Conservation (phyloP, 1,140 invertebrate genomes). For the Portunus trituberculatus region DNA sequence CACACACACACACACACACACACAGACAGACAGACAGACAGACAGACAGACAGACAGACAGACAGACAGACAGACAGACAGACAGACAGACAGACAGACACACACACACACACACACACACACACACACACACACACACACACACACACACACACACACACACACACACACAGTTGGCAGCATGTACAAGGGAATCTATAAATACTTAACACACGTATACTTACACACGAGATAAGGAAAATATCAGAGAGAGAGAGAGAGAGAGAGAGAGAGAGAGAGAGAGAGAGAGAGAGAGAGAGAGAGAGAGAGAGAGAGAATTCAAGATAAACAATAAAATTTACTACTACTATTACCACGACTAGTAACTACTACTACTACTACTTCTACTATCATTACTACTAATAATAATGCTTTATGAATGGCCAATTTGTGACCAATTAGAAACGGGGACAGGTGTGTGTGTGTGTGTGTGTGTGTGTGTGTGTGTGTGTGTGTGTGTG, state of each 20-base stretch:
- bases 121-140: constrained; percentile 4
- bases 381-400: no score
- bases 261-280: no score
- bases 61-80: not conserved
- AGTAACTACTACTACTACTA: no score
- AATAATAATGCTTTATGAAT: not conserved
- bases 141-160: constrained; percentile 43
- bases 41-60: not conserved
- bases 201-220: no score
- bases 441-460: not conserved
- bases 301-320: no score
- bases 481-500: constrained; percentile 20
- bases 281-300: no score
- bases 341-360: no score
- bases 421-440: not conserved
- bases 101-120: constrained; percentile 33
- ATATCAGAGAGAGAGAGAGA: no score
- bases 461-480: constrained; percentile 2
- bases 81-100: not conserved
- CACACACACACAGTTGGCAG: constrained; percentile 15
- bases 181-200: no score
- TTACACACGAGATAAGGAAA: no score
- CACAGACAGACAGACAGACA: constrained; percentile 25
- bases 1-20: constrained; percentile 18
- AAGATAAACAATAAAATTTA: no score